A percentile compares a stretch with the other conserved stretches of the same genome.
Conservation (phyloP, 1,140 invertebrate species). For the Drosophila kikkawai region DNA sequence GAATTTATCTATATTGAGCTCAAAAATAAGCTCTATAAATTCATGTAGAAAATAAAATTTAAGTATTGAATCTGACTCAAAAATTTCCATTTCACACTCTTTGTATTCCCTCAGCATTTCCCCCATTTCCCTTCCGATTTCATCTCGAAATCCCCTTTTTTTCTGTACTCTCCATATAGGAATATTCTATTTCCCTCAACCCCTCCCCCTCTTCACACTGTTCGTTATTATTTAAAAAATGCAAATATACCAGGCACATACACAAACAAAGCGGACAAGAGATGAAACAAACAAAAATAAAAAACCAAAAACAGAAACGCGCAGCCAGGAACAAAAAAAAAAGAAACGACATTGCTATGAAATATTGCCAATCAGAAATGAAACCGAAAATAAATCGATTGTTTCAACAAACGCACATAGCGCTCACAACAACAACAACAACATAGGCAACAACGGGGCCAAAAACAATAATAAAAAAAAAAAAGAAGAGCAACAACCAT, state of each 20-base stretch:
- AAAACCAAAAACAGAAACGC: background rate
- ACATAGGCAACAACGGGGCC: constrained; percentile 40
- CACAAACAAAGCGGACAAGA: constrained; percentile 23
- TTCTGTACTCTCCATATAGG: background rate
- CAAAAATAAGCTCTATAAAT: background rate
- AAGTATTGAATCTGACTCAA: background rate
- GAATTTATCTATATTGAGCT: background rate
- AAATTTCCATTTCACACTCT: background rate
- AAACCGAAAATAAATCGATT: constrained; percentile 85
- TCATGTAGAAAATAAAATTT: background rate
- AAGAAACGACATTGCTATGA: constrained; percentile 65
- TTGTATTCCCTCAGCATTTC: background rate
- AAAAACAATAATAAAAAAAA: constrained; percentile 15
- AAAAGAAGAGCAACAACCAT: constrained; percentile 49
- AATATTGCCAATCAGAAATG: constrained; percentile 84
- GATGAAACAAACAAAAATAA: background rate
- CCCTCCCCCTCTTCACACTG: background rate
- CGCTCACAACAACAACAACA: constrained; percentile 28
- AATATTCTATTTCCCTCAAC: background rate
- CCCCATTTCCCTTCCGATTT: background rate
- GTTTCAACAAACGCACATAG: constrained; percentile 70
- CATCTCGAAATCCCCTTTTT: background rate
- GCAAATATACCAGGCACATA: constrained; percentile 32
- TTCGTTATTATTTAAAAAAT: constrained; percentile 44
- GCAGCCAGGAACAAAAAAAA: constrained; percentile 19